Evolutionary conservation across 2,888 invertebrate species (phyloP).

Genomic region (Drosophila quinaria): DNA sequence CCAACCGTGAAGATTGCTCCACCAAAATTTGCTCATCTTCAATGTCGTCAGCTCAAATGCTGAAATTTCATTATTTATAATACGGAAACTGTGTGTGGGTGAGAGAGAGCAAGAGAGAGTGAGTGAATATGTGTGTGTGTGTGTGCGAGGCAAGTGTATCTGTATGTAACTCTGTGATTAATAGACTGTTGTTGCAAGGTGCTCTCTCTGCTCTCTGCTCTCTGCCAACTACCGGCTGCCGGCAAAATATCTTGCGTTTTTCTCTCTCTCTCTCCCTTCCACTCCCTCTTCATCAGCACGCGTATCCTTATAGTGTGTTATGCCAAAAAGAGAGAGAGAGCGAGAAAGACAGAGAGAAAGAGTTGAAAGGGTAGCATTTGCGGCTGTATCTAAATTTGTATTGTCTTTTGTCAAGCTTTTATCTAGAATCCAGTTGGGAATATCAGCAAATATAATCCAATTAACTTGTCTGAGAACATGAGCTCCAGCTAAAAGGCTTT

Average conservation of each 20-base stretch:
- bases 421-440: slow-evolving; percentile 44
- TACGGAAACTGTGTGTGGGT: slow-evolving; percentile 63
- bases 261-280: slow-evolving; percentile 1
- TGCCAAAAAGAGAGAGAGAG: not conserved
- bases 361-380: slow-evolving; percentile 22
- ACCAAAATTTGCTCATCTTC: slow-evolving; percentile 23
- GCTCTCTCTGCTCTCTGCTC: slow-evolving; percentile 45
- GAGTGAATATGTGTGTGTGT: slow-evolving; percentile 13
- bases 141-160: slow-evolving; percentile 46
- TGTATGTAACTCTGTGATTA: slow-evolving; percentile 56
- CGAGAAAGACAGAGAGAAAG: not conserved
- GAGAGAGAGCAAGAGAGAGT: slow-evolving; percentile 1
- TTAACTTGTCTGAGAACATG: slow-evolving; percentile 32
- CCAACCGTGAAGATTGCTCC: slow-evolving; percentile 7
- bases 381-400: slow-evolving; percentile 40
- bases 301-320: slow-evolving; percentile 50
- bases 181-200: slow-evolving; percentile 74
- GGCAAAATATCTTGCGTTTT: slow-evolving; percentile 25
- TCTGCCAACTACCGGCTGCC: slow-evolving; percentile 38
- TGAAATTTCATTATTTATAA: slow-evolving; percentile 76
- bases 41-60: slow-evolving; percentile 61
- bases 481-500: not conserved
- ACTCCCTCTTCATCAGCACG: not conserved
- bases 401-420: slow-evolving; percentile 49
- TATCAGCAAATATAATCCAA: slow-evolving; percentile 30